Evolutionary conservation across 2,888 invertebrate species (phyloP).

Genomic region (Agrochola lychnidis): DNA sequence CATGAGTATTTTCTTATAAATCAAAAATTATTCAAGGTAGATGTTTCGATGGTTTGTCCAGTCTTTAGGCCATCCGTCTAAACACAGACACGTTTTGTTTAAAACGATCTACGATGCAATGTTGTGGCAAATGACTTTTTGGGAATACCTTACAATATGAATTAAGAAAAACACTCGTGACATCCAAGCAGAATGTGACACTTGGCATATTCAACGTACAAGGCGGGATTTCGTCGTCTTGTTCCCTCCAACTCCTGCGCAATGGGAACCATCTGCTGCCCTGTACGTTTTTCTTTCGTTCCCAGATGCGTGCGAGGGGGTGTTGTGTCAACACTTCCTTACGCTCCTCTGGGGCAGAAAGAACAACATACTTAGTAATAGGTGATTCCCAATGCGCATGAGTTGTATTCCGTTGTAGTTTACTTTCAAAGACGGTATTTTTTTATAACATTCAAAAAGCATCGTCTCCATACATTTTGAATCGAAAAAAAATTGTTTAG

Average conservation of each 20-base stretch:
- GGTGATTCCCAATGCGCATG: slow-evolving; percentile 25
- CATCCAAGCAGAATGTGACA: background rate
- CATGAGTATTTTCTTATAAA: background rate
- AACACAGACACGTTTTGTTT: background rate
- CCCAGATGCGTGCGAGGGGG: slow-evolving; percentile 26
- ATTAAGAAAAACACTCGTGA: background rate
- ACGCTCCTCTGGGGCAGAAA: slow-evolving; percentile 26
- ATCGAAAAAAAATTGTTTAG: background rate
- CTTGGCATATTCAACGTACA: background rate
- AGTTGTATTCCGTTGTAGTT: slow-evolving; percentile 9
- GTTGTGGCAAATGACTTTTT: background rate
- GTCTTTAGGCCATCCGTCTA: too few species aligned
- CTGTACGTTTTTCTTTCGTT: slow-evolving; percentile 63
- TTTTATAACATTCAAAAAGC: too few species aligned
- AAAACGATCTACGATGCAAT: background rate
- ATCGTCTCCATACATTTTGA: background rate
- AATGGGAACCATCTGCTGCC: slow-evolving; percentile 28
- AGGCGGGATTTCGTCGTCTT: background rate
- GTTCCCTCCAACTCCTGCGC: slow-evolving; percentile 14
- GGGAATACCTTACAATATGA: background rate
- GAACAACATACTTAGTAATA: slow-evolving; percentile 27
- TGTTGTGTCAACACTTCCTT: slow-evolving; percentile 29
- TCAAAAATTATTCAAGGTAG: background rate
- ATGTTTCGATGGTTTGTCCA: background rate
- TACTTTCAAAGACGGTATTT: too few species aligned